A percentile compares a stretch with the other conserved stretches of the same genome.
Conservation (phyloP, 2,797 vertebrate species). For the Arremon aurantiirostris region DNA sequence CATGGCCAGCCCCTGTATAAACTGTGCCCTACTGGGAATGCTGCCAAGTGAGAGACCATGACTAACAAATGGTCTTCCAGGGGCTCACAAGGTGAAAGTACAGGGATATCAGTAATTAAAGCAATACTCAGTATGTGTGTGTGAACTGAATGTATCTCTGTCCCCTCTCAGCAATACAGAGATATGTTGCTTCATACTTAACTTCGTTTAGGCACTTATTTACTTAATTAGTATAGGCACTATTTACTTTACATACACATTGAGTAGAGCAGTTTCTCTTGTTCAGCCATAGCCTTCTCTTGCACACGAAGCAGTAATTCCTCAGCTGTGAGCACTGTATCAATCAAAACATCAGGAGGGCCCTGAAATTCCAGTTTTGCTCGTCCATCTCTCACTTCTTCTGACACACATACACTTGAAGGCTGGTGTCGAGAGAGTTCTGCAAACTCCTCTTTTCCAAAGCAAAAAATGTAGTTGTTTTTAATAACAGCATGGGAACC, state of each 20-base stretch:
- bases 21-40: not conserved
- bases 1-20: not conserved
- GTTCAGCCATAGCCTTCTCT: slow-evolving; percentile 60
- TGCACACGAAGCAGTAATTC: slow-evolving; percentile 76
- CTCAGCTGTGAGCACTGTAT: slow-evolving; percentile 74
- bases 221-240: not conserved
- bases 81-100: not conserved
- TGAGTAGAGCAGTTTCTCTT: slow-evolving; percentile 46
- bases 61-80: not conserved
- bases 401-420: slow-evolving; percentile 39
- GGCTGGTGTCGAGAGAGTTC: slow-evolving; percentile 27
- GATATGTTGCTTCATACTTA: not conserved
- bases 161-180: not conserved
- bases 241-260: slow-evolving; percentile 48
- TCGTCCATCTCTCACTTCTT: slow-evolving; percentile 61
- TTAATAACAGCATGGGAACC: slow-evolving; percentile 28
- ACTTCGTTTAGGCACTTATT: not conserved
- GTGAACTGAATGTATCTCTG: not conserved
- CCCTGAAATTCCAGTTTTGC: slow-evolving; percentile 72
- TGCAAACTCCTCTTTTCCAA: slow-evolving; percentile 71
- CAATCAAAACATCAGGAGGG: not conserved
- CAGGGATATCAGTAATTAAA: not conserved
- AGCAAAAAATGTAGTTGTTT: slow-evolving; percentile 80
- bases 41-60: not conserved
- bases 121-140: not conserved